These are phyloP conservation scores for Mamestra configurata DNA, from an alignment of 1,140 invertebrate genomes.

Conservation along the genomic window DNA sequence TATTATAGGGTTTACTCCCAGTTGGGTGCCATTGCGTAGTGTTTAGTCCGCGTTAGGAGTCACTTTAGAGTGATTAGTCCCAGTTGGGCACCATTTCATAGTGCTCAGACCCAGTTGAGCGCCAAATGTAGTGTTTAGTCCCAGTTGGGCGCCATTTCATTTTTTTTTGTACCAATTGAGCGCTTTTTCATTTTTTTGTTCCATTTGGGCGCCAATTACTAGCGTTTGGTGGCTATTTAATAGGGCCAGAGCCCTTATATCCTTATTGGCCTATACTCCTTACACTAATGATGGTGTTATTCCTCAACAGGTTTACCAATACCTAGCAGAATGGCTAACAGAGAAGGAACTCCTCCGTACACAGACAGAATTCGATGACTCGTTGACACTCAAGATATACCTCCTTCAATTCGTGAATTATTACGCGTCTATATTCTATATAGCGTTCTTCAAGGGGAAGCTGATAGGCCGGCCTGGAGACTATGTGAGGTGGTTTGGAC, in stretches of 20 bases:
- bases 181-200: too few species aligned
- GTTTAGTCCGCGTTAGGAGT: neutral
- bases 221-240: too few species aligned
- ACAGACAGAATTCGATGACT: slow-evolving; percentile 99
- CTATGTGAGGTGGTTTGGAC: slow-evolving; percentile 93
- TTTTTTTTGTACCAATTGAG: too few species aligned
- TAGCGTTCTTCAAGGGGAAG: slow-evolving; percentile 99
- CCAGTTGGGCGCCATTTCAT: neutral
- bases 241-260: too few species aligned
- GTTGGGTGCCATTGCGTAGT: neutral
- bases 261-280: too few species aligned
- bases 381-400: slow-evolving; percentile 98
- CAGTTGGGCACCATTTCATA: neutral
- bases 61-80: neutral
- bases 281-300: neutral
- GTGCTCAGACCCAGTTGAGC: neutral
- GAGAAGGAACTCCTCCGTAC: slow-evolving; percentile 98
- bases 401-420: slow-evolving; percentile 99
- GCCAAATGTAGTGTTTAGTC: neutral
- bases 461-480: slow-evolving; percentile 95
- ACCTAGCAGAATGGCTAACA: slow-evolving; percentile 96
- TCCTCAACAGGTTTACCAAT: slow-evolving; percentile 93
- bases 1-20: neutral
- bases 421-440: slow-evolving; percentile 99
- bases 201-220: too few species aligned